Evolutionary conservation across 2,888 invertebrate species (phyloP), one percentile per base, ranked within the genome.

Genomic region (Synergus itoensis): DNA sequence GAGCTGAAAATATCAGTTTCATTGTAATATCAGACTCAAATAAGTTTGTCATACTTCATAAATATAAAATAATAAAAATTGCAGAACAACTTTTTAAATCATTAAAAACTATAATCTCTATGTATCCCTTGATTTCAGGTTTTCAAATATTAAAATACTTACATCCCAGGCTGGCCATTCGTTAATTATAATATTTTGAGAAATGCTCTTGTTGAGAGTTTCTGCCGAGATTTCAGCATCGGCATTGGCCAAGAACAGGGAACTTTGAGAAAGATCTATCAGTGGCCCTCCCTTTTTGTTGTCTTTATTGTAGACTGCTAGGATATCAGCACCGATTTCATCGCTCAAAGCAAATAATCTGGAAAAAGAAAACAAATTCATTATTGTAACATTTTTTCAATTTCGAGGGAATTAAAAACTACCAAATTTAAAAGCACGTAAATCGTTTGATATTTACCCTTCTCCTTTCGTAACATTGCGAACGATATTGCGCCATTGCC

Each of bases 401-500:
- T 53, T 53, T 53, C 0, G 0, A 18, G 2, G n/a, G n/a, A 3
- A 18, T 53, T 53, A 9, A 53, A 18, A 9, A 14, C 14, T 48
- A 48, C 0, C 4, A 48, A 48, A 57, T 63, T 21, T 7, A 40
- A 12, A 21, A 62, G 4, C 1, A 2, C 12, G 21, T 3, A 14
- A 4, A 28, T 28, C 21, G 4, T 45, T 40, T 41, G 11, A 57
- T 77, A 48, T 48, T 78, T 84, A 90, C 90, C 93, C 93, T 78
- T 93, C 90, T 80, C 87, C 91, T 12, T 92, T 91, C 0, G 95
- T 94, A 43, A 92, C 90, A 85, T 95, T 94, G 76, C 93, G 93
- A 0, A 96, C 94, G n/a, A 94, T 88, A 28, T 92, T 91, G 45
- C 94, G 93, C 94, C 96, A 97, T 81, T 94, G 93, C 18, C 93